A percentile compares a stretch with the other conserved stretches of the same genome.
Conservation (phyloP, 2,113 vertebrate genomes). For the Echinops telfairi region DNA sequence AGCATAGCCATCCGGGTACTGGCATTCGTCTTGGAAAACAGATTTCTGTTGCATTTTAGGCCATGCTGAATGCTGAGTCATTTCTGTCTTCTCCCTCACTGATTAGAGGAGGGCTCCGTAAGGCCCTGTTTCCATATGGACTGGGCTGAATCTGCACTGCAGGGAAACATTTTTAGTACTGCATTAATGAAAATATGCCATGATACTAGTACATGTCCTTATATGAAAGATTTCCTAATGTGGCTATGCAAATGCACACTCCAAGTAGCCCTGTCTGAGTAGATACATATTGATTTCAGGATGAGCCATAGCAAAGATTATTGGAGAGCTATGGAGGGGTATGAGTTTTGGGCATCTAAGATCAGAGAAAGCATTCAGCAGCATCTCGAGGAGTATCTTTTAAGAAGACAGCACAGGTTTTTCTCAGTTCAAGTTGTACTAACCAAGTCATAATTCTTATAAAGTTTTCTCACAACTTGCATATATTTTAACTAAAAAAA, state of each 20-base stretch:
- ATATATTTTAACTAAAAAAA: background rate
- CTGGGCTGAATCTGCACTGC: background rate
- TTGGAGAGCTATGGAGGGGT: background rate
- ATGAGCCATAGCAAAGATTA: background rate
- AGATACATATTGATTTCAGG: background rate
- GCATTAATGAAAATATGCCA: slow-evolving; percentile 62
- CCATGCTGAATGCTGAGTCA: slow-evolving; percentile 68
- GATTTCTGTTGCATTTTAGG: slow-evolving; percentile 68
- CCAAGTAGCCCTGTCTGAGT: background rate
- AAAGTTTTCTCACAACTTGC: background rate
- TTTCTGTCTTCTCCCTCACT: slow-evolving; percentile 40
- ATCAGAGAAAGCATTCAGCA: background rate
- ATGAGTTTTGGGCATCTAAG: background rate
- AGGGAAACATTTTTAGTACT: slow-evolving; percentile 15
- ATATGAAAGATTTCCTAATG: slow-evolving; percentile 23
- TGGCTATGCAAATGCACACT: slow-evolving; percentile 35
- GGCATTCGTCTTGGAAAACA: slow-evolving; percentile 71
- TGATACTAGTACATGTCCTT: background rate
- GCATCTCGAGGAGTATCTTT: background rate
- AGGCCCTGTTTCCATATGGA: slow-evolving; percentile 57
- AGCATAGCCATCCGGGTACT: slow-evolving; percentile 56
- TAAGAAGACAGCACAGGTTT: background rate
- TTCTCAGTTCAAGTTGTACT: background rate
- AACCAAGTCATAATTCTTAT: background rate
- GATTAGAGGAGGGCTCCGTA: slow-evolving; percentile 15